phyloP scores from a whole-genome alignment of 2,113 vertebrate genomes.

The Merops nubicus region DNA sequence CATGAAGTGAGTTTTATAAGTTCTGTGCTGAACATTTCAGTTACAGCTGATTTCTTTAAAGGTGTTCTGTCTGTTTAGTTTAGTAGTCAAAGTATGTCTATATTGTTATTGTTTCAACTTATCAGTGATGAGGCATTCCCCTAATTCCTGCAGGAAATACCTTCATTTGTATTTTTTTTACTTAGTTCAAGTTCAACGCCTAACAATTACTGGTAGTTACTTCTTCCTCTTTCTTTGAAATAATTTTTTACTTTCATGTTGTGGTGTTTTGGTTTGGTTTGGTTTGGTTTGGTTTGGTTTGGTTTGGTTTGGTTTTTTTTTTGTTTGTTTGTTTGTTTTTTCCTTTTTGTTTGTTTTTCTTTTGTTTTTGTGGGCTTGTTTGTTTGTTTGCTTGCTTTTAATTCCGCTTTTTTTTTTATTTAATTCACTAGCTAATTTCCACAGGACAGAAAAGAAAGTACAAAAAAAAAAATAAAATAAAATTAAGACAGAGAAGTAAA shows the following conservation, averaged over 20 bases:
- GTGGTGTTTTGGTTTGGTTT: too few species aligned
- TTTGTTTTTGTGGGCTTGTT: background rate
- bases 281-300: too few species aligned
- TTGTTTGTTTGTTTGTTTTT: background rate
- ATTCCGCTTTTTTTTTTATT: background rate
- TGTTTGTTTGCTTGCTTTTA: background rate
- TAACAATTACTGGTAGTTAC: background rate
- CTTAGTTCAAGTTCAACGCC: background rate
- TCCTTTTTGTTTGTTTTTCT: too few species aligned
- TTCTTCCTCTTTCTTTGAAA: background rate
- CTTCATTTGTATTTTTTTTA: background rate
- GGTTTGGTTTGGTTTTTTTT: background rate
- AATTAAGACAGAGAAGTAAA: background rate
- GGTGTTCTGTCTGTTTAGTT: background rate
- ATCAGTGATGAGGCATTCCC: background rate
- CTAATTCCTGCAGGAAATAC: background rate
- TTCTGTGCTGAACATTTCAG: background rate
- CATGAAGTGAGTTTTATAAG: background rate
- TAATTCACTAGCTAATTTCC: background rate
- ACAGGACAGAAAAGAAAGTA: background rate
- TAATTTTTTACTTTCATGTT: background rate
- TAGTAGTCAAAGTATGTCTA: background rate
- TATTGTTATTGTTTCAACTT: background rate
- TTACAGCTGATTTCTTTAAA: background rate
- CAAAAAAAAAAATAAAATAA: background rate